Conservation (phyloP, 2,888 invertebrate genomes). For the Bombyx huttoni region DNA sequence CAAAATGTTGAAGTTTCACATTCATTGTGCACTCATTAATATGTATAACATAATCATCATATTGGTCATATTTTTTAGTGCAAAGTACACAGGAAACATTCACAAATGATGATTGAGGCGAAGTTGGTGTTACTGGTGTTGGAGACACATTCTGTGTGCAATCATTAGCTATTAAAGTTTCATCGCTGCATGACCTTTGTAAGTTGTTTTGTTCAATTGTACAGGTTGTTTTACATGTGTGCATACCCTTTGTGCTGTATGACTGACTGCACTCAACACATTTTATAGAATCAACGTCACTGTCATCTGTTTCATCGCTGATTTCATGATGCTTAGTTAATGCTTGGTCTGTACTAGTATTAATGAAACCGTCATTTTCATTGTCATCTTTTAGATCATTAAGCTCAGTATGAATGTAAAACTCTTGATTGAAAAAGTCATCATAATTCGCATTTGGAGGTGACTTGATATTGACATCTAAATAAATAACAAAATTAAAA, state of each 20-base stretch:
- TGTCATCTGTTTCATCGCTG: slow-evolving; percentile 57
- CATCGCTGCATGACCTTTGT: slow-evolving; percentile 52
- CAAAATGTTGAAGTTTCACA: slow-evolving; percentile 59
- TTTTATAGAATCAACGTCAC: slow-evolving; percentile 60
- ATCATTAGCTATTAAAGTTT: slow-evolving; percentile 56
- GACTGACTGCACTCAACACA: slow-evolving; percentile 58
- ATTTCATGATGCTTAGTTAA: slow-evolving; percentile 29
- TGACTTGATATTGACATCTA: slow-evolving; percentile 41
- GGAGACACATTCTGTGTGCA: slow-evolving; percentile 7
- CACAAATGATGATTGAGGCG: slow-evolving; percentile 20
- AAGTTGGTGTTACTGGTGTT: slow-evolving; percentile 18
- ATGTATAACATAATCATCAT: slow-evolving; percentile 50
- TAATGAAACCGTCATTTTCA: slow-evolving; percentile 44
- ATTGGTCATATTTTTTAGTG: slow-evolving; percentile 51
- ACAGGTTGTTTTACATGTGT: slow-evolving; percentile 52
- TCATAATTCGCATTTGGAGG: slow-evolving; percentile 39
- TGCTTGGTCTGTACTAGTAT: slow-evolving; percentile 18
- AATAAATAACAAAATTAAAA: background rate
- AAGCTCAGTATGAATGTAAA: slow-evolving; percentile 47
- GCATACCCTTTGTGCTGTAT: slow-evolving; percentile 45
- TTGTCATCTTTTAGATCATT: slow-evolving; percentile 47
- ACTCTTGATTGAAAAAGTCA: slow-evolving; percentile 49
- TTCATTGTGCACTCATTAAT: slow-evolving; percentile 59
- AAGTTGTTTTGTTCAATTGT: slow-evolving; percentile 53
- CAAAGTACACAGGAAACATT: slow-evolving; percentile 56